These are phyloP conservation scores for Dendrolimus pini DNA, from an alignment of 2,888 invertebrate genomes.

Conservation along the genomic window DNA sequence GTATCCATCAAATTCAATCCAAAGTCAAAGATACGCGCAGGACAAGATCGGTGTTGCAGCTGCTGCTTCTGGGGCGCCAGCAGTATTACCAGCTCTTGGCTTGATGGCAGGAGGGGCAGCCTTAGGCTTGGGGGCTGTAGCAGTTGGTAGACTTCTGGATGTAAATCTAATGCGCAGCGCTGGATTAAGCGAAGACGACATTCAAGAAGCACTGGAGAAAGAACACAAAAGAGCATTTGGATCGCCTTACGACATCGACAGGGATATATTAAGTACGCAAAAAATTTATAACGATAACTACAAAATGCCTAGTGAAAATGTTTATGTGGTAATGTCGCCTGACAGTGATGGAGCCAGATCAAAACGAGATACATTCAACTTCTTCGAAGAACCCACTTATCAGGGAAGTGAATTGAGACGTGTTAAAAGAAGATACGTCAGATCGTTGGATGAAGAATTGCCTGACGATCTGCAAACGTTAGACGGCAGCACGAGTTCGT, in stretches of 20 bases:
- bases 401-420: slow-evolving; percentile 31
- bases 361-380: slow-evolving; percentile 46
- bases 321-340: slow-evolving; percentile 70
- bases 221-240: slow-evolving; percentile 76
- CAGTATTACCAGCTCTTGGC: slow-evolving; percentile 85
- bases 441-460: slow-evolving; percentile 52
- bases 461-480: slow-evolving; percentile 61
- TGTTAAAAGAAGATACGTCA: slow-evolving; percentile 41
- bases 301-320: slow-evolving; percentile 73
- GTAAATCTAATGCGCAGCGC: slow-evolving; percentile 78
- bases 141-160: slow-evolving; percentile 83
- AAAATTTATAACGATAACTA: slow-evolving; percentile 68
- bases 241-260: slow-evolving; percentile 57
- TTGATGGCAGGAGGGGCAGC: slow-evolving; percentile 90
- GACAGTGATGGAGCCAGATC: slow-evolving; percentile 43
- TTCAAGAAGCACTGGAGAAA: slow-evolving; percentile 58
- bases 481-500: slow-evolving; percentile 35
- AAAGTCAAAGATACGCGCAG: slow-evolving; percentile 65
- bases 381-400: slow-evolving; percentile 37
- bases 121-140: slow-evolving; percentile 87
- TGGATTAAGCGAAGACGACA: slow-evolving; percentile 52
- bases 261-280: slow-evolving; percentile 56
- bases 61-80: slow-evolving; percentile 72
- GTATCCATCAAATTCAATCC: slow-evolving; percentile 60
- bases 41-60: slow-evolving; percentile 81